Conservation (phyloP, 2,113 vertebrate species). For the Patagioenas fasciata region DNA sequence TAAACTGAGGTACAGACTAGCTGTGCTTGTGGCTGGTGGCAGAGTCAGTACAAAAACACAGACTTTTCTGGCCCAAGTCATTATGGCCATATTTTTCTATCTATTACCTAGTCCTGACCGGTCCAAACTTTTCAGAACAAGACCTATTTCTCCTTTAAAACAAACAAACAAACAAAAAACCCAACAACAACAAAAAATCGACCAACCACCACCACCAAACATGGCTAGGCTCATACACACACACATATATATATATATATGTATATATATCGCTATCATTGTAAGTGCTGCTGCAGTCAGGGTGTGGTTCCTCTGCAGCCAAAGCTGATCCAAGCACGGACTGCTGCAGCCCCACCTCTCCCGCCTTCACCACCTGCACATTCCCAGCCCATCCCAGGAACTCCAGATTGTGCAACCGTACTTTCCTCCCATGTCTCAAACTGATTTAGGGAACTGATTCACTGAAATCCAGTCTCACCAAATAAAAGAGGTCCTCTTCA, state of each 20-base stretch:
- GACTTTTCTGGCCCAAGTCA: neutral
- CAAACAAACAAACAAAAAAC: no score
- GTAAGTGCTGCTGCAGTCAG: neutral
- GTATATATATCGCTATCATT: neutral
- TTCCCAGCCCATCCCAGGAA: neutral
- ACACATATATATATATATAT: neutral
- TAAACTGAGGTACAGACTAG: neutral
- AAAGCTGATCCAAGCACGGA: neutral
- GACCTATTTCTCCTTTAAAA: neutral
- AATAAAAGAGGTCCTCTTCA: neutral
- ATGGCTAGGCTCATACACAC: neutral
- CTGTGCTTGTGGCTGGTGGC: neutral
- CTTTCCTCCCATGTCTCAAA: neutral
- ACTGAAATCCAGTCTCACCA: neutral
- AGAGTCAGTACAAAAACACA: neutral
- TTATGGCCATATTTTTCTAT: neutral
- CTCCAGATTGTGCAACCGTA: neutral
- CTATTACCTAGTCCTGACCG: neutral
- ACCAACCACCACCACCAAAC: neutral
- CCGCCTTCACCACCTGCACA: neutral
- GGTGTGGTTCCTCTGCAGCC: neutral
- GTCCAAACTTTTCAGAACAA: neutral
- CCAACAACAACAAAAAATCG: no score
- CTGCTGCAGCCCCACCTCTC: neutral
- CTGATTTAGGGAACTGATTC: neutral